Base-by-base conservation (phyloP, 2,888 invertebrate genomes). In the Plebejus argus region DNA sequence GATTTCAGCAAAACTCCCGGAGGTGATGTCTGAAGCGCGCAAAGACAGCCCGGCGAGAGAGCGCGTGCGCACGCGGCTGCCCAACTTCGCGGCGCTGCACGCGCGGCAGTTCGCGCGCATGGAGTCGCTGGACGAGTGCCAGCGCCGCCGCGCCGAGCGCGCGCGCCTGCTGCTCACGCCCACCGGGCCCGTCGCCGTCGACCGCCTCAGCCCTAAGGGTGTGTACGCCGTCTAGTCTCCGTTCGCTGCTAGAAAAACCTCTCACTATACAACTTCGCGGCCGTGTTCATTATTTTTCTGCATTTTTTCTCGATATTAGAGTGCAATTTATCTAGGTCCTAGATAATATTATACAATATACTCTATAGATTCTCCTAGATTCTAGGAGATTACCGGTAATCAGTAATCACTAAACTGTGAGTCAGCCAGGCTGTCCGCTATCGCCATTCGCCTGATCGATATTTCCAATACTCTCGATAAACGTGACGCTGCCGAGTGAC, bases 61-160 rank as follows among this genome's bases (percentile, higher is more conserved):
- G 49, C 77, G 76, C 84, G 95, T 76, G 1, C 91, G 94, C 72
- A 95, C 91, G 6, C 96, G 95, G 88, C 87, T 96, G 85, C 97
- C 97, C 0, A 96, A 97, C 89, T 97, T 97, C 86, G 94, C 95
- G 0, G 95, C 95, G 5, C 93, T 97, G 76, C 97, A 97, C 84
- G 93, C 96, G 85, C 95, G 94, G 83, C 93, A 95, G 77, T 96
- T 96, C 83, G 93, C 93, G 45, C 95, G 95, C 88, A 96, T 97
- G 96, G 96, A 97, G 89, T 96, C 96, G 18, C 85, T 97, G 20
- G 88, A 94, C 70, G 96, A 97, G 83, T 95, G 96, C 84, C 92
- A 95, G 85, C 85, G 88, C 84, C 81, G 95, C 78, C 91, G 88
- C 83, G 92, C 91, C 20, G 84, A 85, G 81, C 85, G 95, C 2